A percentile compares a stretch with the other conserved stretches of the same genome.
These are phyloP conservation scores for Hiodon alosoides DNA, from an alignment of 2,113 vertebrate genomes.

Conservation along the genomic window DNA sequence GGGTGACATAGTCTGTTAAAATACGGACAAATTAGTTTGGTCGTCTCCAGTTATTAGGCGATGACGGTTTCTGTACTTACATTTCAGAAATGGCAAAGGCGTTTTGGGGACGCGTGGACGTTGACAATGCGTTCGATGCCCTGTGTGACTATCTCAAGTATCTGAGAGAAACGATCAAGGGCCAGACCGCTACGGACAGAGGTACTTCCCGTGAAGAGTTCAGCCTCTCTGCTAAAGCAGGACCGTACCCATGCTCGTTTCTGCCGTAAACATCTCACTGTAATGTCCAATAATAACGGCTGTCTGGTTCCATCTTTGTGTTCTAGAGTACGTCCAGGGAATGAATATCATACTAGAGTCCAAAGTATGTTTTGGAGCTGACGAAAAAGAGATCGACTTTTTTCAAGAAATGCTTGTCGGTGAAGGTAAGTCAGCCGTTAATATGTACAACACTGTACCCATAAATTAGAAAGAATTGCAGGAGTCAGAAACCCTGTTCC, in stretches of 20 bases:
- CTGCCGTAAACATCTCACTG: background rate
- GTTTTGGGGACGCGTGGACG: slow-evolving; percentile 54
- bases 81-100: slow-evolving; percentile 50
- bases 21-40: background rate
- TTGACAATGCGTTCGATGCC: slow-evolving; percentile 45
- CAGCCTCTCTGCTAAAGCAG: background rate
- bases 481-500: too few species aligned
- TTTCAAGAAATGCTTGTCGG: slow-evolving; percentile 35
- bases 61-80: background rate
- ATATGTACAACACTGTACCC: background rate
- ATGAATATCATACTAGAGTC: slow-evolving; percentile 51
- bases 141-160: slow-evolving; percentile 36
- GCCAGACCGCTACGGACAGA: slow-evolving; percentile 48
- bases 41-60: background rate
- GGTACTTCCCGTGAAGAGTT: slow-evolving; percentile 31
- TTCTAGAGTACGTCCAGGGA: slow-evolving; percentile 51
- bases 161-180: slow-evolving; percentile 47
- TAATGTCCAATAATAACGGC: background rate
- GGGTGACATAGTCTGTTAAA: too few species aligned
- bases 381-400: slow-evolving; percentile 9
- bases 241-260: background rate
- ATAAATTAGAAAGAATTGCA: too few species aligned
- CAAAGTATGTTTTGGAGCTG: slow-evolving; percentile 32
- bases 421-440: slow-evolving; percentile 30
- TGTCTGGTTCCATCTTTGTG: background rate